Evolutionary conservation across 1,140 invertebrate species (phyloP), one percentile per base, ranked within the genome.

Genomic region (Hydropsyche tenuis): DNA sequence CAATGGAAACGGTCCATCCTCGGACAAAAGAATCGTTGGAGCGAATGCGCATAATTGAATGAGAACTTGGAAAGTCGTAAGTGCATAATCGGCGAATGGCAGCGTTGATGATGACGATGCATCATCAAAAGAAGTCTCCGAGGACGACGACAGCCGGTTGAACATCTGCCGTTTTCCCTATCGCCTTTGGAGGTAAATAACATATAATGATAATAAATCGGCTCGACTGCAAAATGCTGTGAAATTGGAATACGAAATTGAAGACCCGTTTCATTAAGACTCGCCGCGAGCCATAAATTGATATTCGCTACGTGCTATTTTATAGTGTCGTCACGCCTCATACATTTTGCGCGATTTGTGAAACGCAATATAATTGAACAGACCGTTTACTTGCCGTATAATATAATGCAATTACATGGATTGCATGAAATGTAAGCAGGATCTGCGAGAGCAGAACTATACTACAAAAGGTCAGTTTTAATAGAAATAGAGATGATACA

Each of bases 171-270:
- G 14, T 53, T 20, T 53, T 53, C 7, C 48, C 48, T 18, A 20
- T 20, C 48, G 9, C 16, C 48, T 18, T 53, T 53, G 3, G 30
- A 37, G 9, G 30, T 4, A 37, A 37, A 37, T 37, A 37, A 37
- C 30, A 37, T 37, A 37, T 37, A 37, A 37, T 9, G 30, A 37
- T 37, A 37, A 53, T 53, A 53, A 53, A 22, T 23, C 56, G 22
- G 23, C 9, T 60, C 56, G 1, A 12, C 56, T 5, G 56, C 45
- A 68, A 68, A 68, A 68, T 16, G 27, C 65, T 68, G 65, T 27
- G 65, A 68, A 68, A 68, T 68, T 68, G 65, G 45, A 68, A 43
- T 68, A 23, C 42, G 22, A 68, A 48, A 68, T 48, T 68, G 65
- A 68, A 68, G 43, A 68, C 65, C 18, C 42, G 65, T 68, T 68